Conservation (phyloP, 2,113 vertebrate genomes). For the Datnioides undecimradiatus region DNA sequence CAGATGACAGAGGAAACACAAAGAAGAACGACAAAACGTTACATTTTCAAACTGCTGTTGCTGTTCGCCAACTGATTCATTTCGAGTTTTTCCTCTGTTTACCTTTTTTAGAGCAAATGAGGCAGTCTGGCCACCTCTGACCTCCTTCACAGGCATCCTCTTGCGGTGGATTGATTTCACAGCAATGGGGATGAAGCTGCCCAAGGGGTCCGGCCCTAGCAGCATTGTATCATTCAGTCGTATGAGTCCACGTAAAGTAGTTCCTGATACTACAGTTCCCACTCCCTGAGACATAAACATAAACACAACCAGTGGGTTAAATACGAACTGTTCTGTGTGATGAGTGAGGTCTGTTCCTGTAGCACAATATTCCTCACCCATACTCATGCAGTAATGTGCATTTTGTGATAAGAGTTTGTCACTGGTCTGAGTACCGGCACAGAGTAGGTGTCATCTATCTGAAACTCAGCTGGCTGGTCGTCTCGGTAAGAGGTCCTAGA, state of each 20-base stretch:
- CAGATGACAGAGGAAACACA: background rate
- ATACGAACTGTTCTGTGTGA: background rate
- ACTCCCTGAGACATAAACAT: conserved; percentile 87
- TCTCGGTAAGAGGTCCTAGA: conserved; percentile 96
- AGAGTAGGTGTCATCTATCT: conserved; percentile 99
- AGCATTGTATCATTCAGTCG: conserved; percentile 96
- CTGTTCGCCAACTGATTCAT: no score
- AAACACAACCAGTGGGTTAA: background rate
- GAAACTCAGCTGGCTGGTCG: conserved; percentile 97
- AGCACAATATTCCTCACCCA: background rate
- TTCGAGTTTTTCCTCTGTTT: background rate
- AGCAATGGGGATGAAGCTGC: conserved; percentile 94
- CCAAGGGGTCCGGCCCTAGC: conserved; percentile 94
- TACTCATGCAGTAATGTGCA: background rate
- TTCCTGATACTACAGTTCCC: conserved; percentile 97
- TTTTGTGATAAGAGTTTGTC: background rate
- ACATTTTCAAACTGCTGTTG: no score
- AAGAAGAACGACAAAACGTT: no score
- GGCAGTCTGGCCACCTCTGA: conserved; percentile 96
- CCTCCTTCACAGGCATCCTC: conserved; percentile 98
- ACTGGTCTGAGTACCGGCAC: conserved; percentile 88
- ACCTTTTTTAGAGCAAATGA: conserved; percentile 99
- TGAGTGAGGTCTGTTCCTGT: background rate
- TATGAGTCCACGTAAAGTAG: conserved; percentile 94
- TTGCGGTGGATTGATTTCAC: conserved; percentile 99